Conservation (phyloP, 2,797 vertebrate genomes). For the Myioborus miniatus region DNA sequence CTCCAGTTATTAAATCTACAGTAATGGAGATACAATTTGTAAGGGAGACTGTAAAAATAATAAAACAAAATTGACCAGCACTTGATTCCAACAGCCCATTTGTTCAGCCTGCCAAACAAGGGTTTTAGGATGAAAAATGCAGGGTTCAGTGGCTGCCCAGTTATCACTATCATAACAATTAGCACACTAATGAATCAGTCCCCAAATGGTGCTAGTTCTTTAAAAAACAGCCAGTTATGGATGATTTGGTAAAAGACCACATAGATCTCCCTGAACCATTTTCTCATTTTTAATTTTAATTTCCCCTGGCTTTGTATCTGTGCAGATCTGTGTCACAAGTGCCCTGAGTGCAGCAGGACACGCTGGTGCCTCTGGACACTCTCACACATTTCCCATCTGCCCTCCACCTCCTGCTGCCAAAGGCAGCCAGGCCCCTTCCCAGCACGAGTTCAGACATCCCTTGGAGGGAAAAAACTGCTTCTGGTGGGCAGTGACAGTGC, state of each 20-base stretch:
- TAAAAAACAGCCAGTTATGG: not conserved
- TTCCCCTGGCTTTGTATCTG: not conserved
- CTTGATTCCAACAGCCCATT: conserved; percentile 15
- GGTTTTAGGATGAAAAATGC: not conserved
- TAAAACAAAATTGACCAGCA: not conserved
- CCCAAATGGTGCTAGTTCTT: conserved; percentile 30
- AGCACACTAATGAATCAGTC: conserved; percentile 42
- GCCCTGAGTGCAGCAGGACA: not conserved
- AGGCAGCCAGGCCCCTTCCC: not conserved
- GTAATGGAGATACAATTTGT: not conserved
- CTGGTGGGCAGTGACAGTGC: not conserved
- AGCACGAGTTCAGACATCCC: not conserved
- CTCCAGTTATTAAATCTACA: not conserved
- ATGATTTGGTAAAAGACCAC: not conserved
- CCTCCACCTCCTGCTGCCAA: not conserved
- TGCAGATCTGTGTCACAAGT: not conserved
- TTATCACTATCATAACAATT: conserved; percentile 39
- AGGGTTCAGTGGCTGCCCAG: not conserved
- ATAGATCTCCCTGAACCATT: not conserved
- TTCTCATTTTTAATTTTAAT: not conserved
- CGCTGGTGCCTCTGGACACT: not conserved
- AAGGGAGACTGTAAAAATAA: not conserved
- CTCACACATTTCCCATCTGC: not conserved
- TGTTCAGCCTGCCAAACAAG: conserved; percentile 19
- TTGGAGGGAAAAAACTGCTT: not conserved